Conservation (phyloP, 2,113 vertebrate genomes). For the Bos indicus region DNA sequence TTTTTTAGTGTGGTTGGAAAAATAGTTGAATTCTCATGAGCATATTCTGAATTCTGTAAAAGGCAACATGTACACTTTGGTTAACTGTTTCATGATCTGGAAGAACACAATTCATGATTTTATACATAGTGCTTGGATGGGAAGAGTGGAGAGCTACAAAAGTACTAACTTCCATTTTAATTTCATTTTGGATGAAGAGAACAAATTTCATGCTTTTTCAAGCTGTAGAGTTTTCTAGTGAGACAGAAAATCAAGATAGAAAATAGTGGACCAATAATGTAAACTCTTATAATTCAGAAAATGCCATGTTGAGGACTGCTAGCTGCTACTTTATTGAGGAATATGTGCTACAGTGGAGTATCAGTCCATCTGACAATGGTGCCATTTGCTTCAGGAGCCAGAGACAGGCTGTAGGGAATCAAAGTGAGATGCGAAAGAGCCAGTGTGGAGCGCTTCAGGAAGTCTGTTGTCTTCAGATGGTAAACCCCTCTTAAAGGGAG, state of each 20-base stretch:
- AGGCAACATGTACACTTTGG: neutral
- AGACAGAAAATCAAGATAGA: neutral
- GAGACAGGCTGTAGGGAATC: neutral
- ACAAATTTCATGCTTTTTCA: neutral
- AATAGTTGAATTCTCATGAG: neutral
- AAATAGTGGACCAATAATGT: neutral
- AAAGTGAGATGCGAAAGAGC: neutral
- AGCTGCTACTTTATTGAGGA: neutral
- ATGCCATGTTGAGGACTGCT: neutral
- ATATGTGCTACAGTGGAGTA: neutral
- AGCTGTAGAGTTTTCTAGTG: neutral
- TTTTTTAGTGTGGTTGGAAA: neutral
- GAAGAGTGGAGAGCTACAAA: neutral
- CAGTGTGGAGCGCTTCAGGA: neutral
- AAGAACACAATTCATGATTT: neutral
- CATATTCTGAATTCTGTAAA: neutral
- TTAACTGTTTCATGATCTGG: neutral
- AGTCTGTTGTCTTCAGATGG: neutral
- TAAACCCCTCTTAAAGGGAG: neutral
- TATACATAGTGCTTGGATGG: neutral
- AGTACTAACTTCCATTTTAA: neutral
- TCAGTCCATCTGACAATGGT: neutral
- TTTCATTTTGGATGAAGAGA: neutral
- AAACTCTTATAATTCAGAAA: neutral
- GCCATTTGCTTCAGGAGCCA: neutral